Conservation (phyloP, 1,140 invertebrate species). For the Listronotus oregonensis region DNA sequence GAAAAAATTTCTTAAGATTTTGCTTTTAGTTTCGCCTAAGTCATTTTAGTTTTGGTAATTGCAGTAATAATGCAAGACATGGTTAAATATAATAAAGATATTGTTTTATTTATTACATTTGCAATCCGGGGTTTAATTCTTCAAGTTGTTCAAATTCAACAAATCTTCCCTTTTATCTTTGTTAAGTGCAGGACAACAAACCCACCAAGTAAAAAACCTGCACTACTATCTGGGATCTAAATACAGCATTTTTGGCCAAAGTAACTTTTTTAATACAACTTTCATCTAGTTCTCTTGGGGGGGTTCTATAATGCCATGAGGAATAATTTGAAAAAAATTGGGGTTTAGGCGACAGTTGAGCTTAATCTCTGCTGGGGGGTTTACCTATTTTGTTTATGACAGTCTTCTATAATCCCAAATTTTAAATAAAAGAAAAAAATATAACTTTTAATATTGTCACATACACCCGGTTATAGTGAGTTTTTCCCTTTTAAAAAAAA, state of each 20-base stretch:
- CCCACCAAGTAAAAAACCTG: slow-evolving; percentile 96
- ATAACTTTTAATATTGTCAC: no score
- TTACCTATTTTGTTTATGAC: slow-evolving; percentile 70
- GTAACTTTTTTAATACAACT: slow-evolving; percentile 69
- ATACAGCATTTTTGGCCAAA: slow-evolving; percentile 90
- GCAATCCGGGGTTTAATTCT: slow-evolving; percentile 80
- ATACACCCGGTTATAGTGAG: no score
- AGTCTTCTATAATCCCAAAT: slow-evolving; percentile 91
- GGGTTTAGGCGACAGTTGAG: slow-evolving; percentile 79
- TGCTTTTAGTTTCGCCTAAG: no score
- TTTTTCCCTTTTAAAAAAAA: no score
- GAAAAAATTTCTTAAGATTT: no score
- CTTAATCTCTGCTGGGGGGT: slow-evolving; percentile 74
- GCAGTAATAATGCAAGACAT: no score
- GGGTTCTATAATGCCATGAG: slow-evolving; percentile 97
- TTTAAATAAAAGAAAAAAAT: slow-evolving; percentile 71
- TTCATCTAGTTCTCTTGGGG: slow-evolving; percentile 70
- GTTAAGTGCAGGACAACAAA: slow-evolving; percentile 62
- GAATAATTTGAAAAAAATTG: slow-evolving; percentile 99
- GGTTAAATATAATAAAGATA: no score
- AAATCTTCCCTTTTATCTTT: slow-evolving; percentile 63
- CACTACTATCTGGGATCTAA: slow-evolving; percentile 98
- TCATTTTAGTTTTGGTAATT: no score
- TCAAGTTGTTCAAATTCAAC: slow-evolving; percentile 76
- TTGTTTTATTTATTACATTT: slow-evolving; percentile 64